A percentile compares a stretch with the other conserved stretches of the same genome.
Evolutionary conservation across 2,888 invertebrate genomes (phyloP).

Genomic region (Callosobruchus maculatus): DNA sequence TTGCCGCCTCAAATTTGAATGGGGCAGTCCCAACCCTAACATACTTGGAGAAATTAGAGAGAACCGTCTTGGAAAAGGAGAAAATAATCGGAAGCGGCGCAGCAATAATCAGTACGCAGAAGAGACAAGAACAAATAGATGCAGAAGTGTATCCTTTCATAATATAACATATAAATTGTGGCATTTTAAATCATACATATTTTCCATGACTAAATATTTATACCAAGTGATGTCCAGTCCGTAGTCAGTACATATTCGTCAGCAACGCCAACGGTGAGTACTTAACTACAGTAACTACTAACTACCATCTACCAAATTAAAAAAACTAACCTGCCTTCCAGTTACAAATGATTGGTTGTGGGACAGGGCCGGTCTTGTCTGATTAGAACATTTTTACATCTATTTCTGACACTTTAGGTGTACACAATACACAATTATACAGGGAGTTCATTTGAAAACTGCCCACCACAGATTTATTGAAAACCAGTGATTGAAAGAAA

Average conservation of each 20-base stretch:
- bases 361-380: too few relatives aligned
- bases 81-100: neutral
- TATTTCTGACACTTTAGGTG: too few relatives aligned
- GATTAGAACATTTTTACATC: too few relatives aligned
- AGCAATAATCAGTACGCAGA: neutral
- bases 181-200: neutral
- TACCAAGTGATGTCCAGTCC: neutral
- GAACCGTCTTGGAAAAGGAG: slow-evolving; percentile 48
- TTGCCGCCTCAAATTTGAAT: slow-evolving; percentile 61
- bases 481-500: too few relatives aligned
- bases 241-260: neutral
- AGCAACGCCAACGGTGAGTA: neutral
- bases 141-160: slow-evolving; percentile 23
- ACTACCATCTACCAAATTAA: neutral
- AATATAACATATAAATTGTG: neutral
- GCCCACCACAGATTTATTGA: too few relatives aligned
- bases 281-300: neutral
- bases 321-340: neutral
- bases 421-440: too few relatives aligned
- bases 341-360: too few relatives aligned
- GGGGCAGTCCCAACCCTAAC: slow-evolving; percentile 60
- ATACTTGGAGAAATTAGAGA: slow-evolving; percentile 59
- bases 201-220: neutral
- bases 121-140: neutral
- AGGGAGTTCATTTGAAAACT: too few relatives aligned